Conservation (phyloP, 2,797 vertebrate species). For the Urocyon cinereoargenteus region DNA sequence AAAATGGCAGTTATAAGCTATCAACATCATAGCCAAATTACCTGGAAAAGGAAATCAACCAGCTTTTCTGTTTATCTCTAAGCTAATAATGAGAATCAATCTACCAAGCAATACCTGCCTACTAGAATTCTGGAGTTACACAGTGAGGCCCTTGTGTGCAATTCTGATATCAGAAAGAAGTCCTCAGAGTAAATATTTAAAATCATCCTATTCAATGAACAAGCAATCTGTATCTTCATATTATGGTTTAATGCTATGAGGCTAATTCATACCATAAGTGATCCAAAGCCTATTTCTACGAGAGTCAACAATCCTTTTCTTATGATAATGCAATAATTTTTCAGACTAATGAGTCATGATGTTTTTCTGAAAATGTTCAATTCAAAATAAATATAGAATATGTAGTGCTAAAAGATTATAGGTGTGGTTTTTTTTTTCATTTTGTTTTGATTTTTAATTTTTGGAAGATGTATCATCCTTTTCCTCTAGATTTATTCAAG, state of each 20-base stretch:
- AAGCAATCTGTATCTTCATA: background rate
- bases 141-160: background rate
- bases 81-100: background rate
- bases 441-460: slow-evolving; percentile 58
- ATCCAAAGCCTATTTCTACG: background rate
- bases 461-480: background rate
- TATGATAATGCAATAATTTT: slow-evolving; percentile 17
- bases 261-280: background rate
- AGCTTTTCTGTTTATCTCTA: background rate
- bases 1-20: background rate
- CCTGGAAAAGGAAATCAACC: background rate
- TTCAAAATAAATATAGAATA: slow-evolving; percentile 49
- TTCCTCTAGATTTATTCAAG: background rate
- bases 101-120: background rate
- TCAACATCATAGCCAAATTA: background rate
- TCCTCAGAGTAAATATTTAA: slow-evolving; percentile 4
- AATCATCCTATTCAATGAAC: slow-evolving; percentile 13
- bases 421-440: background rate
- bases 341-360: slow-evolving; percentile 15
- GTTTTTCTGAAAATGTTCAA: slow-evolving; percentile 48
- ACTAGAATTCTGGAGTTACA: background rate
- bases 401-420: background rate
- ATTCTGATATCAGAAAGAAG: background rate
- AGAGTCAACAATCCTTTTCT: background rate
- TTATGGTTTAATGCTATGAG: background rate